Evolutionary conservation across 1,140 invertebrate genomes (phyloP).

Genomic region (Listronotus bonariensis): DNA sequence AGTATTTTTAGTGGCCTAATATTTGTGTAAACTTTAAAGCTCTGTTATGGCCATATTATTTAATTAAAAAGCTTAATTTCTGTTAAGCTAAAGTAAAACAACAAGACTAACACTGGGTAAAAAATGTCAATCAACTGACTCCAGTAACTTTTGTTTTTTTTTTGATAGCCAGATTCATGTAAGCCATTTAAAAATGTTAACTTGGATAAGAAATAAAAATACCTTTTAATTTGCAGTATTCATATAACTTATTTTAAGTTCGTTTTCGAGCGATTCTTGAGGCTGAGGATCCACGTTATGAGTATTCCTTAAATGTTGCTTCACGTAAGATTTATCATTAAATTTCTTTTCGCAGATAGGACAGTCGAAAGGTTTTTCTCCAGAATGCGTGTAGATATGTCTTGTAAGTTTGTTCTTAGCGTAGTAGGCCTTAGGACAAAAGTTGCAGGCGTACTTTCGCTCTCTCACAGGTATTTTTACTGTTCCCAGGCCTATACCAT

Average conservation of each 20-base stretch:
- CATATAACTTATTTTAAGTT: constrained; percentile 3
- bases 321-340: constrained; percentile 43
- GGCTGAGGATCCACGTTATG: constrained; percentile 20
- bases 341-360: constrained; percentile 64
- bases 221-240: not conserved
- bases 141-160: too few relatives aligned
- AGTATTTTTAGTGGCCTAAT: too few relatives aligned
- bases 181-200: too few relatives aligned
- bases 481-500: constrained; percentile 32
- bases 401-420: constrained; percentile 63
- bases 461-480: constrained; percentile 36
- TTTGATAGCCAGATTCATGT: too few relatives aligned
- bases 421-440: constrained; percentile 59
- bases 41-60: too few relatives aligned
- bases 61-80: too few relatives aligned
- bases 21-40: too few relatives aligned
- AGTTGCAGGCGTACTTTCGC: constrained; percentile 37
- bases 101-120: too few relatives aligned
- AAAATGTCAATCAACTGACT: too few relatives aligned
- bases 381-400: constrained; percentile 70
- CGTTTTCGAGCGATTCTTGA: not conserved
- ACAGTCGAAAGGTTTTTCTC: constrained; percentile 70
- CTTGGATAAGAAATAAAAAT: too few relatives aligned
- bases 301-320: constrained; percentile 36
- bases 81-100: too few relatives aligned